Evolutionary conservation across 2,113 vertebrate genomes (phyloP), one percentile per base, ranked within the genome.

Genomic region (Sinocyclocheilus anshuiensis): DNA sequence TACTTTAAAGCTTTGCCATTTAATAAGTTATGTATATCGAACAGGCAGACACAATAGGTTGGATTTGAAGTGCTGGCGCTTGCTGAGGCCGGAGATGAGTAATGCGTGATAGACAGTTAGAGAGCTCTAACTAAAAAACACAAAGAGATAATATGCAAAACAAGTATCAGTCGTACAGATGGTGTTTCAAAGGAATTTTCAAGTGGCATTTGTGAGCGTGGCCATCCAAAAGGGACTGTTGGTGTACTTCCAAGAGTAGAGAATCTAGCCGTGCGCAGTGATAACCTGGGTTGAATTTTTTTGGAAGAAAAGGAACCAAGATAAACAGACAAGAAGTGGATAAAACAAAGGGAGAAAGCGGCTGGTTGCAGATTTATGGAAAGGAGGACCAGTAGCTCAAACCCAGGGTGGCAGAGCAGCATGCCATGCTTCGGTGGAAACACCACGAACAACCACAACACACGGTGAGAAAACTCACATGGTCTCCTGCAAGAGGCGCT

Each of bases 381-480:
- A 65, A 82, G 71, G 53, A 71, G 50, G 75, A 67, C 71, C 80
- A 26, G 81, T 59, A 29, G 86, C 53, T 24, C 20, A 13, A 86
- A 85, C 75, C 77, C 81, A 77, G 59, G 74, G 59, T 72, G 74
- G 24, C 50, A 57, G 22, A 69, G 67, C 36, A 88, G 92, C 94
- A 95, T 95, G 95, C 94, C 95, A 96, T 95, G 95, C 94, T 93
- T 94, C 92, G 93, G 93, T 92, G 94, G 94, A 96, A 93, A 94
- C 94, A 94, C 95, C 93, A 95, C 93, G 94, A 92, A 88, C 91
- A 93, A 94, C 13, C 59, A 76, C 67, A 84, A 83, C 81, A 71
- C 75, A 93, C 29, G 6, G 77, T 57, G 91, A 93, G 92, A 57
- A 94, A 92, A 96, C 95, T 96, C 95, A 95, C 95, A 96, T 94